These are phyloP conservation scores for Cerastis rubricosa DNA, from an alignment of 2,888 invertebrate species.

Conservation along the genomic window DNA sequence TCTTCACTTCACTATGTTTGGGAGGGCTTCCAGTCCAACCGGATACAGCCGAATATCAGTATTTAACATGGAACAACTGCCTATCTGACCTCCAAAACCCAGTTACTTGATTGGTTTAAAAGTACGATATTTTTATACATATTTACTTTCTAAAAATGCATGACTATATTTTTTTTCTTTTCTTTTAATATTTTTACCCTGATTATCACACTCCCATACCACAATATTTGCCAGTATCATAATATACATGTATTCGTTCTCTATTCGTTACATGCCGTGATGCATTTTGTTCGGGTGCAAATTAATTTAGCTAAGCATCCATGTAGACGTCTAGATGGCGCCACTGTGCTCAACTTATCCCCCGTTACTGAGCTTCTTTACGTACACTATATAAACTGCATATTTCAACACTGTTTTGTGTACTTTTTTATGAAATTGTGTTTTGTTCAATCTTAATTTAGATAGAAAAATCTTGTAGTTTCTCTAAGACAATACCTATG, in stretches of 20 bases:
- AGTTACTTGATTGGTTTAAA: neutral
- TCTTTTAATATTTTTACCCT: neutral
- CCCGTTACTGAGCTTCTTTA: constrained; percentile 42
- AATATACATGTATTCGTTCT: constrained; percentile 19
- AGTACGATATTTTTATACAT: neutral
- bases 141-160: neutral
- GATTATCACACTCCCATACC: neutral
- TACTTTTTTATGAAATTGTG: neutral
- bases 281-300: constrained; percentile 72
- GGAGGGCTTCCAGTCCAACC: too few relatives aligned
- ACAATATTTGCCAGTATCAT: neutral
- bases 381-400: constrained; percentile 40
- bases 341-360: constrained; percentile 64
- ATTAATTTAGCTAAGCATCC: constrained; percentile 77
- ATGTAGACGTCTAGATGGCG: constrained; percentile 84
- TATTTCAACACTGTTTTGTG: constrained; percentile 37
- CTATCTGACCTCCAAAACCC: too few relatives aligned
- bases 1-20: too few relatives aligned
- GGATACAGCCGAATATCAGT: too few relatives aligned
- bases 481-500: neutral
- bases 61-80: too few relatives aligned
- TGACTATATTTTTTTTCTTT: neutral
- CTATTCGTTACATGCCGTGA: constrained; percentile 55
- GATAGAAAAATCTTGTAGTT: neutral
- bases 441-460: constrained; percentile 2